These are phyloP conservation scores for Castor canadensis DNA, from an alignment of 2,113 vertebrate species.

Conservation along the genomic window DNA sequence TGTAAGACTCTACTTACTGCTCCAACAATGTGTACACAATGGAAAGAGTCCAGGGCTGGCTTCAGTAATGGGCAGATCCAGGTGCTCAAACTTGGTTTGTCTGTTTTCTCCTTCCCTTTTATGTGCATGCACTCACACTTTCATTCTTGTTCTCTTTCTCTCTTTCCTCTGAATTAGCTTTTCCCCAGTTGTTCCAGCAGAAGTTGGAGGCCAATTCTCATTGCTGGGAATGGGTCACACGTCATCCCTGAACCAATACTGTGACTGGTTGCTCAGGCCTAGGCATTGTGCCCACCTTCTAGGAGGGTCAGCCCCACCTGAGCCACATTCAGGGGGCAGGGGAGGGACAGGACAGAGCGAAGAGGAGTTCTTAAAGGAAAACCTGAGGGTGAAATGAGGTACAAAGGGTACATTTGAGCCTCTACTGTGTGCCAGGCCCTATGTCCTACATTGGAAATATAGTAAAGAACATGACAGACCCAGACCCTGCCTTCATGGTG, in stretches of 20 bases:
- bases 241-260: not conserved
- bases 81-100: not conserved
- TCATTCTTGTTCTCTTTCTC: rapidly evolving
- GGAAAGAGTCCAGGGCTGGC: not conserved
- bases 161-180: not conserved
- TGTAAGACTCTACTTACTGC: not conserved
- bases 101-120: not conserved
- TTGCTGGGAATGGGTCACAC: not conserved
- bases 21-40: not conserved
- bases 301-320: not conserved
- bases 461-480: not conserved
- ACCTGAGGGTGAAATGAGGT: not conserved
- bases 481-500: not conserved
- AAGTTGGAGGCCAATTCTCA: not conserved
- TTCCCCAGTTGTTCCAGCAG: not conserved
- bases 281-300: not conserved
- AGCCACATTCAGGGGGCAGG: not conserved
- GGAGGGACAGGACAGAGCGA: not conserved
- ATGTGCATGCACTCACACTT: not conserved
- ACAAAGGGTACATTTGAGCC: not conserved
- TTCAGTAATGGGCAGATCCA: not conserved
- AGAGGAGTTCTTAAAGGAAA: not conserved
- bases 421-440: not conserved
- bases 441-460: not conserved
- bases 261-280: not conserved